These are phyloP conservation scores for Sesamia nonagrioides DNA, from an alignment of 1,140 invertebrate species.

Conservation along the genomic window DNA sequence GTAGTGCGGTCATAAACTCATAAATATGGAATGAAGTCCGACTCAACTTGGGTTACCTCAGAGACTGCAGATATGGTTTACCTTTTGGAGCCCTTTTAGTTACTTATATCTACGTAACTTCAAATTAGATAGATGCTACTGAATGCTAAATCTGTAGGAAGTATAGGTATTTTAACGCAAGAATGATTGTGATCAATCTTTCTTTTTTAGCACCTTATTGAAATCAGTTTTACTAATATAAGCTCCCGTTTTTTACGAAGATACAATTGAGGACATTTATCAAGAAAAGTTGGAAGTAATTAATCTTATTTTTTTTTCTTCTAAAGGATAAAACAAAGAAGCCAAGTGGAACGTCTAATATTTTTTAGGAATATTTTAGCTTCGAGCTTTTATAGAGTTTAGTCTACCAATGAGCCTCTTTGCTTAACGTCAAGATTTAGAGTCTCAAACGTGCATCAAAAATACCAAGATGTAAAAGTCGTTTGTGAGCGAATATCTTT, in stretches of 20 bases:
- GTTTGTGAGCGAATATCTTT: conserved; percentile 17
- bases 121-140: no score
- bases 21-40: background rate
- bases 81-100: no score
- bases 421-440: background rate
- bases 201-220: background rate
- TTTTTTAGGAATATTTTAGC: background rate
- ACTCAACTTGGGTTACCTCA: background rate
- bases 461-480: conserved; percentile 18
- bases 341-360: background rate
- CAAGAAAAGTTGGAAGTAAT: background rate
- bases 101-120: no score
- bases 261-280: background rate
- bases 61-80: background rate
- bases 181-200: background rate
- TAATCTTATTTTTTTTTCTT: background rate
- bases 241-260: background rate
- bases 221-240: background rate
- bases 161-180: no score
- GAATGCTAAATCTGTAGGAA: no score
- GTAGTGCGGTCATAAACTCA: conserved; percentile 14
- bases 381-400: background rate
- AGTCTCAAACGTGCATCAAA: conserved; percentile 35
- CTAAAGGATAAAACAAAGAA: background rate
- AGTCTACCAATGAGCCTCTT: background rate